These are phyloP conservation scores for Cygnus atratus DNA, from an alignment of 2,113 vertebrate genomes.

Conservation along the genomic window DNA sequence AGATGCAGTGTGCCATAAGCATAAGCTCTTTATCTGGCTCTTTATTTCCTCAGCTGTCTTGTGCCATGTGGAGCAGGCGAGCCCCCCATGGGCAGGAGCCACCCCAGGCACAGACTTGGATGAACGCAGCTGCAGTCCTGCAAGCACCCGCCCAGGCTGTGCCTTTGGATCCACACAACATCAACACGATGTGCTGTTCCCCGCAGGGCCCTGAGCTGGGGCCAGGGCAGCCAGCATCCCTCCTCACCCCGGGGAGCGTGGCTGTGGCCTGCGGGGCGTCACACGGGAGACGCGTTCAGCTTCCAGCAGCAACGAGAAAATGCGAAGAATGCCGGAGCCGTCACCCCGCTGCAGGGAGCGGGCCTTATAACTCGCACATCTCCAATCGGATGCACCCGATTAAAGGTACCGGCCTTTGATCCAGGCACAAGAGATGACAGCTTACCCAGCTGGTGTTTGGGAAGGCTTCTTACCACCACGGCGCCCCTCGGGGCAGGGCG, in stretches of 20 bases:
- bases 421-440: not conserved
- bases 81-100: no score
- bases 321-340: not conserved
- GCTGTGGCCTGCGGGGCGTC: not conserved
- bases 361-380: not conserved
- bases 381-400: not conserved
- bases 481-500: not conserved
- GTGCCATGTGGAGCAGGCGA: no score
- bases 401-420: not conserved
- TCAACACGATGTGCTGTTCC: not conserved
- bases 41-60: not conserved
- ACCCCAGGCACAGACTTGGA: not conserved
- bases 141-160: not conserved
- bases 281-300: not conserved
- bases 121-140: not conserved
- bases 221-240: not conserved
- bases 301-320: not conserved
- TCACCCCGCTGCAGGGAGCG: not conserved
- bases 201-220: not conserved
- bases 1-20: not conserved
- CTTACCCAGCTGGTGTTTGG: not conserved
- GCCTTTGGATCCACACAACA: not conserved
- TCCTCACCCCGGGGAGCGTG: not conserved
- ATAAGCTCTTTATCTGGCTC: not conserved
- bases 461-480: not conserved